These are phyloP conservation scores for Adineta ricciae DNA, from an alignment of 2,888 invertebrate species.

Conservation along the genomic window DNA sequence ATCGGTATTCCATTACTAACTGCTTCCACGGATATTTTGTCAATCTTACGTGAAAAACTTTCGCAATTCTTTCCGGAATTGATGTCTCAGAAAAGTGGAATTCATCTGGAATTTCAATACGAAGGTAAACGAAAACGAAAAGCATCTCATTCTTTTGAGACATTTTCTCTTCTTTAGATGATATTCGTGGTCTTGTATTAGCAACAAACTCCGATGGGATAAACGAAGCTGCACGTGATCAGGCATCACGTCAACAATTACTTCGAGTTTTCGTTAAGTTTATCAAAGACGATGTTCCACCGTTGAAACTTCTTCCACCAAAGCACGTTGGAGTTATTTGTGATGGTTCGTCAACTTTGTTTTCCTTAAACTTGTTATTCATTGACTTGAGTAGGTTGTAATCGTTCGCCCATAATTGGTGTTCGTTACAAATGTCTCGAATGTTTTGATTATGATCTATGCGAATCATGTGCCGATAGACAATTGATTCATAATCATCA, in stretches of 20 bases:
- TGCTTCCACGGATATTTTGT: neutral
- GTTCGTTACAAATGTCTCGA: neutral
- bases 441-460: neutral
- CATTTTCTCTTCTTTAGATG: neutral
- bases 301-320: neutral
- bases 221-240: neutral
- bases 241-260: neutral
- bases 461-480: neutral
- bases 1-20: neutral
- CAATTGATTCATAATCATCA: neutral
- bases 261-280: slow-evolving; percentile 5
- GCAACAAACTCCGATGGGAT: neutral
- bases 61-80: neutral
- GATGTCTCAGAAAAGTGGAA: neutral
- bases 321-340: neutral
- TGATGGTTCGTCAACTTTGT: neutral
- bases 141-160: neutral
- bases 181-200: neutral
- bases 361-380: neutral
- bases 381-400: neutral
- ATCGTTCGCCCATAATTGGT: neutral
- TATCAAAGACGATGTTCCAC: neutral
- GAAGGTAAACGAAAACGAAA: neutral
- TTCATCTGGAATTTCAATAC: neutral
- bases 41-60: neutral